Percentiles rank a stretch among this genome's conserved stretches.
Evolutionary conservation across 2,888 invertebrate genomes (phyloP).

Genomic region (Amphipyra tragopoginis): DNA sequence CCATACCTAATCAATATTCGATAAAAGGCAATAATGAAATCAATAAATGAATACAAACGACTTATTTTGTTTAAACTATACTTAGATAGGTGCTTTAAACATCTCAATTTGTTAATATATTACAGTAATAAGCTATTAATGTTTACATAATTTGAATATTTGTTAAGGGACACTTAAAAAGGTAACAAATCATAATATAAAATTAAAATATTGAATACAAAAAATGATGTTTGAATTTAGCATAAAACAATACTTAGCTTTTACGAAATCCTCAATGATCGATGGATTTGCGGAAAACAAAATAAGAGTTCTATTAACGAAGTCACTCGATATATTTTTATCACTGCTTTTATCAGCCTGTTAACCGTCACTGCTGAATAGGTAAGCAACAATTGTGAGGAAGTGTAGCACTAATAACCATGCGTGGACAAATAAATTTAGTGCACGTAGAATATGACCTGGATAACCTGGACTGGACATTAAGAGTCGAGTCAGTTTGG

Average conservation of each 20-base stretch:
- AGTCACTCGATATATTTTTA: conserved; percentile 35
- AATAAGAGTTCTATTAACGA: conserved; percentile 59
- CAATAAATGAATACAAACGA: conserved; percentile 26
- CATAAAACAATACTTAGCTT: conserved; percentile 76
- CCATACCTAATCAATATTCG: conserved; percentile 19
- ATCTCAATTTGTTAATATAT: conserved; percentile 25
- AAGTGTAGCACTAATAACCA: too few species aligned
- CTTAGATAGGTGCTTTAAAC: conserved; percentile 3
- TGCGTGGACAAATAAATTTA: too few species aligned
- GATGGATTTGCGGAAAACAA: conserved; percentile 65
- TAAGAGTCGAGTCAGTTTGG: too few species aligned
- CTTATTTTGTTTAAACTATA: conserved; percentile 10
- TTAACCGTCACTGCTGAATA: too few species aligned
- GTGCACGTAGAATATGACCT: too few species aligned
- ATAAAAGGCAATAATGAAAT: conserved; percentile 13
- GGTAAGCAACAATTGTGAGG: too few species aligned
- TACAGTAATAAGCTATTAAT: conserved; percentile 13
- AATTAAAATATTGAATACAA: conserved; percentile 7
- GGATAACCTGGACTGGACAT: too few species aligned
- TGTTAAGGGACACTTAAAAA: background rate
- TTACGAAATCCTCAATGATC: conserved; percentile 70
- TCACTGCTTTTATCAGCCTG: too few species aligned
- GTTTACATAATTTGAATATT: background rate
- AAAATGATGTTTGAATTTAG: conserved; percentile 61
- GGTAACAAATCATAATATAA: conserved; percentile 29